Conservation (phyloP, 2,888 invertebrate species). For the Eucriotettix oculatus region DNA sequence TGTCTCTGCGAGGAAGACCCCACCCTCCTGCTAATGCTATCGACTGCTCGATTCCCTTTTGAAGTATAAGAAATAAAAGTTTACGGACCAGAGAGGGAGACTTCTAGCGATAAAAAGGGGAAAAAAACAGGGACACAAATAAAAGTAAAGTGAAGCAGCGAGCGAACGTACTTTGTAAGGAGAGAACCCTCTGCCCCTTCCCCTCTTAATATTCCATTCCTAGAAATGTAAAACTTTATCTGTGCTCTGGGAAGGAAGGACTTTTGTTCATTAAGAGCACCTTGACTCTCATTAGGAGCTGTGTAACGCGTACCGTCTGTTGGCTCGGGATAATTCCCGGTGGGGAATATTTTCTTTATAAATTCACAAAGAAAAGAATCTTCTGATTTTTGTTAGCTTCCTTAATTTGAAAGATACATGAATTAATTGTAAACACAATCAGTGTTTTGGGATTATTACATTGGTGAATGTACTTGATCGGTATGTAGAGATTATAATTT, state of each 20-base stretch:
- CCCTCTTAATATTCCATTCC: neutral
- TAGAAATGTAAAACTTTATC: neutral
- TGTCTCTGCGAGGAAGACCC: too few species aligned
- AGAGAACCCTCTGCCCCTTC: neutral
- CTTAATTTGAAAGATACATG: too few species aligned
- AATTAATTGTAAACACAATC: too few species aligned
- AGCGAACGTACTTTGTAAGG: neutral
- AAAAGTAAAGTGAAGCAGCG: neutral
- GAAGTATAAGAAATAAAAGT: neutral
- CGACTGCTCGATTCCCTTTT: neutral
- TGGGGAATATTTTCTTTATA: neutral
- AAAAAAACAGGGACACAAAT: neutral
- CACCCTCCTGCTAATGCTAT: too few species aligned
- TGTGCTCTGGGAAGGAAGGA: neutral
- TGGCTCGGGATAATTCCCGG: neutral
- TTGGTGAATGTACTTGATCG: too few species aligned
- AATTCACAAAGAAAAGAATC: too few species aligned
- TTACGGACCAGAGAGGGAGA: neutral
- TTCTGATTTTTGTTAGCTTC: too few species aligned
- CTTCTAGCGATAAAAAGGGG: neutral
- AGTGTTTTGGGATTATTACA: too few species aligned
- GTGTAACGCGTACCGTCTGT: neutral
- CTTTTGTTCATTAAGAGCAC: neutral
- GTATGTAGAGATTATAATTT: too few species aligned
- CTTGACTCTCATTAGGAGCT: neutral